Base-by-base conservation (phyloP, 2,113 vertebrate genomes). In the Tyrannus savana region DNA sequence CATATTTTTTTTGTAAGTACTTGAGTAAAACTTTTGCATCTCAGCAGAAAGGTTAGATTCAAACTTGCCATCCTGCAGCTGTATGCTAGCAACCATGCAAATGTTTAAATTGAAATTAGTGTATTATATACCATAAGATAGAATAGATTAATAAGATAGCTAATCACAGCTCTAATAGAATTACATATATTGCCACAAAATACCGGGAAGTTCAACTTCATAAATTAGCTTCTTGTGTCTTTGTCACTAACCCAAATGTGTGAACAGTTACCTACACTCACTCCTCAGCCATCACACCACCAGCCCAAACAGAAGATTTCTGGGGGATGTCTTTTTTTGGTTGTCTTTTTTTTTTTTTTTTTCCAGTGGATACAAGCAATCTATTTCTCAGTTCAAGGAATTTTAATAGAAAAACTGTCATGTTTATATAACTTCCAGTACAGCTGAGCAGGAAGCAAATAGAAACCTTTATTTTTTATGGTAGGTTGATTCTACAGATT, bases 321-420 rank as follows among this genome's bases (percentile, higher is more conserved):
- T 24, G 15, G 35, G 6, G 8, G 4, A 42, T 53, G 17, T 35
- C 16, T 41, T 53, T 44, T 55, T 35, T 49, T 60, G 33, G 23
- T 41, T 76, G 47, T 41, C n/a, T 46, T 49, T 24, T 49, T 49
- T 24, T 13, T 49, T 22, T 46, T 21, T 46, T 22, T 47, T 41
- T 41, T 12, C 3, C 25, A 27, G 23, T 69, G 31, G n/a, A 73
- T 89, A 46, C 24, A 41, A 74, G 77, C 56, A 93, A 79, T 87
- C 62, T 90, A 76, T 90, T 96, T 96, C 75, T 87, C 90, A 93
- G 49, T 93, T 93, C 87, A 96, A 92, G 75, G 66, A 80, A 84
- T 95, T 94, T 83, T 89, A 93, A 95, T 95, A 83, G 73, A 93
- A 96, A 96, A 96, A 5, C 89, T 93, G 90, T 94, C 94, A 94